Evolutionary conservation across 2,888 invertebrate species (phyloP), one percentile per base, ranked within the genome.

Genomic region (Drosophila lacicola): DNA sequence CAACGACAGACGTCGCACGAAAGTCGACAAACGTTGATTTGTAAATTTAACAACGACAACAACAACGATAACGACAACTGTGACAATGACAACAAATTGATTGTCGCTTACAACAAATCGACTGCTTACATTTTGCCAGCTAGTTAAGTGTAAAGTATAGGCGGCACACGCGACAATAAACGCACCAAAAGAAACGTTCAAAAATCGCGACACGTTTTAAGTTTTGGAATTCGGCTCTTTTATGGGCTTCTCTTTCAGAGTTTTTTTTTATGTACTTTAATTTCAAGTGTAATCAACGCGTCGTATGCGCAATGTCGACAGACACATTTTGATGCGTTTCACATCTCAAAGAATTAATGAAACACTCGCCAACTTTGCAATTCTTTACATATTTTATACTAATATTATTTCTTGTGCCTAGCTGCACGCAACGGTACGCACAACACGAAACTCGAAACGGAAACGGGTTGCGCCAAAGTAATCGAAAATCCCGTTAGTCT

Each of bases 401-500:
- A 60, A 70, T 50, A 45, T 51, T 45, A 53, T 61, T 51, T 70
- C 29, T 41, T 25, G 19, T 55, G 34, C 21, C 14, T 29, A 49
- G 34, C 36, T 54, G 42, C 54, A 61, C 56, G 68, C 54, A 44
- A 36, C 56, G 78, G 33, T 50, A 72, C 25, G 46, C 47, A 62
- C 39, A 63, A 61, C 74, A 55, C 67, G 74, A 45, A 54, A 42
- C 60, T 60, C 81, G 76, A 25, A 41, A 73, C 67, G 70, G 49
- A 56, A 58, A 49, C 53, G 67, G 54, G 70, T 39, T 57, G 56
- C 47, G 61, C 61, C 53, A 47, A 44, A 49, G 39, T 42, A 39
- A 78, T 56, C 39, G 36, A 73, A 45, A 70, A 73, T 85, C 84
- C 90, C 90, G 91, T 90, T 82, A 82, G 85, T 88, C 90, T 86